Evolutionary conservation across 1,140 invertebrate genomes (phyloP).

Genomic region (Pseudomyrmex flavicornis): DNA sequence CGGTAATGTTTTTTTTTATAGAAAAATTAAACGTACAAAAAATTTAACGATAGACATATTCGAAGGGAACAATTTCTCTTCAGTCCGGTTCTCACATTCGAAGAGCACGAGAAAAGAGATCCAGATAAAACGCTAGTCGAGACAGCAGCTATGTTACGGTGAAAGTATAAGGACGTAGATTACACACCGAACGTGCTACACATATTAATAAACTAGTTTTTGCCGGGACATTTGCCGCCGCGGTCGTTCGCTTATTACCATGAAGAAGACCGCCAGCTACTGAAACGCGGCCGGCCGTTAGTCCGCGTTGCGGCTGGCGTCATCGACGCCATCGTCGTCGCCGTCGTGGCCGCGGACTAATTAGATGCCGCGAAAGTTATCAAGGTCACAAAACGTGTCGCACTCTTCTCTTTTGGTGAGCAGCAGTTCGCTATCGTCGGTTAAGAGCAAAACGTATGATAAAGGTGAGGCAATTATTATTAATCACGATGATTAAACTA

Average conservation of each 20-base stretch:
- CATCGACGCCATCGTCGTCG: slow-evolving; percentile 15
- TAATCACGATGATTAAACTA: slow-evolving; percentile 74
- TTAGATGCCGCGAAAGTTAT: slow-evolving; percentile 62
- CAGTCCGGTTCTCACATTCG: not conserved
- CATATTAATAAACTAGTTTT: slow-evolving; percentile 79
- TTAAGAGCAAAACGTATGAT: slow-evolving; percentile 53
- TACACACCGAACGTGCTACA: slow-evolving; percentile 71
- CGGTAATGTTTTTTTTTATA: not conserved
- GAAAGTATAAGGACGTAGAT: slow-evolving; percentile 54
- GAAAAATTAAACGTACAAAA: not conserved
- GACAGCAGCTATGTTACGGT: not conserved
- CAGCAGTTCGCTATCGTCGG: slow-evolving; percentile 60
- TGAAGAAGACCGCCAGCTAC: slow-evolving; percentile 35
- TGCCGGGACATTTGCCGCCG: slow-evolving; percentile 31
- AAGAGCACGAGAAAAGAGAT: slow-evolving; percentile 19
- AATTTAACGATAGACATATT: not conserved
- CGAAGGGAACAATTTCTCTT: slow-evolving; percentile 21
- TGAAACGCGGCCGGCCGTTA: slow-evolving; percentile 15
- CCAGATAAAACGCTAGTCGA: slow-evolving; percentile 3
- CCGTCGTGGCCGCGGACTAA: slow-evolving; percentile 56
- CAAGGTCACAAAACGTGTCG: slow-evolving; percentile 56
- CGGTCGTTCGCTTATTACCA: slow-evolving; percentile 59
- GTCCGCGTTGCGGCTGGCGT: slow-evolving; percentile 21
- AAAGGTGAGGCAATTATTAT: slow-evolving; percentile 70
- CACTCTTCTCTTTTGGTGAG: not conserved